Conservation (phyloP, 1,140 invertebrate species). For the Saxidomus purpurata region DNA sequence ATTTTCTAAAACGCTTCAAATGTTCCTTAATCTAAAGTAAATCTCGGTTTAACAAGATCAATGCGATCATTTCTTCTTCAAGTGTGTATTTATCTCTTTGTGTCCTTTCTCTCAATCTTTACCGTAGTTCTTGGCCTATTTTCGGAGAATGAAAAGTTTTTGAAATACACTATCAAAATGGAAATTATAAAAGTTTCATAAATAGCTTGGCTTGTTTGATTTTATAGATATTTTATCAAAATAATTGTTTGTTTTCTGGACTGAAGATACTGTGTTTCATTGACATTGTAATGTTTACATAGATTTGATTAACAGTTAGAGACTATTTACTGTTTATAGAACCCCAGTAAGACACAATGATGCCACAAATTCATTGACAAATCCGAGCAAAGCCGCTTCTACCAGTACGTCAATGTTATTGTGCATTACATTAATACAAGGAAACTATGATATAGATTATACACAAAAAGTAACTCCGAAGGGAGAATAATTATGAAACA, state of each 20-base stretch:
- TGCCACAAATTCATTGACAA: no score
- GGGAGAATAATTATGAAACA: no score
- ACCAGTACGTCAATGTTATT: no score
- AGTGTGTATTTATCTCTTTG: slow-evolving; percentile 11
- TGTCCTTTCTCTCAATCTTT: not conserved
- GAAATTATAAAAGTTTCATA: not conserved
- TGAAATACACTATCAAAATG: not conserved
- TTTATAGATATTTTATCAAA: slow-evolving; percentile 19
- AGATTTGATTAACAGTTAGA: not conserved
- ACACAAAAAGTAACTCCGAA: no score
- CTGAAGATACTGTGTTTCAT: not conserved
- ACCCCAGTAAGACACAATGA: not conserved
- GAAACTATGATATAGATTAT: no score
- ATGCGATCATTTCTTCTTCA: not conserved
- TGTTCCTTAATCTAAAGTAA: not conserved
- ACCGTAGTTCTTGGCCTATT: slow-evolving; percentile 1
- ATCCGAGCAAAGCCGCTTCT: no score
- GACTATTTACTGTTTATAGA: not conserved
- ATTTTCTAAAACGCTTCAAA: not conserved
- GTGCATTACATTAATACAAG: no score
- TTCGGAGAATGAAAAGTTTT: not conserved
- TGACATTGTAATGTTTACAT: not conserved
- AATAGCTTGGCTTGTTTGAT: not conserved
- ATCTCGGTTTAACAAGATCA: not conserved
- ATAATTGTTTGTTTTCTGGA: slow-evolving; percentile 14